phyloP scores from a whole-genome alignment of 2,113 vertebrate species.

The Pampusana beccarii region DNA sequence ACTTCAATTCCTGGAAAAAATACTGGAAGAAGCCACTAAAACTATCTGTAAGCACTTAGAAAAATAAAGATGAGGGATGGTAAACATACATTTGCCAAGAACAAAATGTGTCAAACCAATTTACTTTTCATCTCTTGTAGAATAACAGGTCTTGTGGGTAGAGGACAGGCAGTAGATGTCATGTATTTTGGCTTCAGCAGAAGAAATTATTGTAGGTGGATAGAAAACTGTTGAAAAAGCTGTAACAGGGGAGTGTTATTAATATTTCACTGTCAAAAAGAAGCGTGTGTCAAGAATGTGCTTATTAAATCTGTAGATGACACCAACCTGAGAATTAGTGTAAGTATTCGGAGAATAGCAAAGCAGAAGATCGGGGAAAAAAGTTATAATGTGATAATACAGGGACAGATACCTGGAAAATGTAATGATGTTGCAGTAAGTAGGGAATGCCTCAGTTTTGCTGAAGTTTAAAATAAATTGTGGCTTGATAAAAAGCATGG shows the following conservation, averaged over 20 bases:
- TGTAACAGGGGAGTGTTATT: neutral
- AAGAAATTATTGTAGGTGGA: constrained; percentile 6
- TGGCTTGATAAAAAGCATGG: neutral
- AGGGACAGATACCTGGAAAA: neutral
- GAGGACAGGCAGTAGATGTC: neutral
- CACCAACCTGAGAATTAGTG: neutral
- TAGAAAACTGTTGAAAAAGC: constrained; percentile 23
- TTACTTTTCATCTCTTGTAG: neutral
- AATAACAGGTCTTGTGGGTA: neutral
- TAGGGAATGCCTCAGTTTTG: neutral
- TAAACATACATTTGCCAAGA: constrained; percentile 33
- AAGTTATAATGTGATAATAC: neutral
- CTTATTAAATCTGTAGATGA: constrained; percentile 18
- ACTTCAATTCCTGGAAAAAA: constrained; percentile 5
- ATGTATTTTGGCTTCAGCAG: constrained; percentile 30
- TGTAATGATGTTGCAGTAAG: neutral
- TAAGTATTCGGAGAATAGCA: neutral
- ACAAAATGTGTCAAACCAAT: constrained; percentile 33
- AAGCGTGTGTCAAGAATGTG: neutral
- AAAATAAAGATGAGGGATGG: neutral
- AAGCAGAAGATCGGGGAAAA: neutral
- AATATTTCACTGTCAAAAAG: constrained; percentile 33
- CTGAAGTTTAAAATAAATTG: neutral
- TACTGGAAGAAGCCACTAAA: neutral
- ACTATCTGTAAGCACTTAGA: neutral